Conservation (phyloP, 2,797 vertebrate genomes). For the Spinibarbus caldwelli region DNA sequence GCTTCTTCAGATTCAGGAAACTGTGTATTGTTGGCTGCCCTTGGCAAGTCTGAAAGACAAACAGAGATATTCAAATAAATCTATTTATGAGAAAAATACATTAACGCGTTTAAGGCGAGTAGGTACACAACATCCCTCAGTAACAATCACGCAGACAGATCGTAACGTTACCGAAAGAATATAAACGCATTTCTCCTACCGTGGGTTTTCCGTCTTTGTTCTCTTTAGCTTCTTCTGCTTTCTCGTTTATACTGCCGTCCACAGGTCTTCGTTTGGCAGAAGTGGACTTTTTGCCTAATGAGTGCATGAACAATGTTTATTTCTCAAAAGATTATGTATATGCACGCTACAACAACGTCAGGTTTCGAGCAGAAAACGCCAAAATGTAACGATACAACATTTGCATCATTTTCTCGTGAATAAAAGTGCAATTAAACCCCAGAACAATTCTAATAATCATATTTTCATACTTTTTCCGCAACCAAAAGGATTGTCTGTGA, state of each 20-base stretch:
- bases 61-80: not conserved
- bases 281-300: conserved; percentile 77
- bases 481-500: not conserved
- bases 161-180: not conserved
- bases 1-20: conserved; percentile 72
- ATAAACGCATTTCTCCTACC: conserved; percentile 69
- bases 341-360: no score
- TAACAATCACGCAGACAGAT: no score
- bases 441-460: no score
- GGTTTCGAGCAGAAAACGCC: no score
- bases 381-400: no score
- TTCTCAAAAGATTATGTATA: no score
- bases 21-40: conserved; percentile 77
- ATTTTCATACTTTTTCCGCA: no score
- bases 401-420: no score
- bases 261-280: conserved; percentile 69
- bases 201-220: conserved; percentile 80
- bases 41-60: conserved; percentile 76
- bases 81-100: not conserved
- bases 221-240: conserved; percentile 77
- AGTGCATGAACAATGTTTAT: conserved; percentile 30
- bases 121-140: no score
- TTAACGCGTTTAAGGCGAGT: not conserved
- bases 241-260: conserved; percentile 64
- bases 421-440: no score